Percentiles rank a stretch among this genome's conserved stretches.
Conservation (phyloP, 2,797 vertebrate genomes). For the Diceros bicornis region DNA sequence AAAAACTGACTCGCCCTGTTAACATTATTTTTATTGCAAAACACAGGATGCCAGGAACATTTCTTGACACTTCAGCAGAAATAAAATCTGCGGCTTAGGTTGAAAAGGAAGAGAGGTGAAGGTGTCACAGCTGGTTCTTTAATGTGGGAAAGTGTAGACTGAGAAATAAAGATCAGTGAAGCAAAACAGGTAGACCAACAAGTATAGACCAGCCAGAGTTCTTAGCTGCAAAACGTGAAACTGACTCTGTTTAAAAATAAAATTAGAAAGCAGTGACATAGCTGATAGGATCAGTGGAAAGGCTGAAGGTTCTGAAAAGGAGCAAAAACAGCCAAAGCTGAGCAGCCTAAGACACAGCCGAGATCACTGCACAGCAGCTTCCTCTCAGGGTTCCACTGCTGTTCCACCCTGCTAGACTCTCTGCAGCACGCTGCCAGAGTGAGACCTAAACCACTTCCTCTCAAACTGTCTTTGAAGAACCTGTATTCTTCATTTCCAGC, state of each 20-base stretch:
- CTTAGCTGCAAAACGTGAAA: slow-evolving; percentile 34
- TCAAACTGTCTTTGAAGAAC: not conserved
- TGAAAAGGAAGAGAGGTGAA: not conserved
- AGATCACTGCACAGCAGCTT: not conserved
- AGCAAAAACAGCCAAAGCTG: not conserved
- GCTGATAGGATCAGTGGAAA: not conserved
- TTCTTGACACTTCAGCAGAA: not conserved
- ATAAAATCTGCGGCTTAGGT: not conserved
- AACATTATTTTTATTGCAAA: slow-evolving; percentile 51
- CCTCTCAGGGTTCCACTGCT: not conserved
- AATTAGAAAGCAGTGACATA: not conserved
- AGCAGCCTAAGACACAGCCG: not conserved
- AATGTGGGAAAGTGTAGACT: not conserved
- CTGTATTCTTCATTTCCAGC: not conserved
- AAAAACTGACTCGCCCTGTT: not conserved
- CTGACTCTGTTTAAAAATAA: slow-evolving; percentile 34
- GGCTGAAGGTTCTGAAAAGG: not conserved
- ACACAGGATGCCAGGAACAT: not conserved
- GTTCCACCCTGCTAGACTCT: not conserved
- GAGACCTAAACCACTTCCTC: not conserved
- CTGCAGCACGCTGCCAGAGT: not conserved
- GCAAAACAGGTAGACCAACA: not conserved
- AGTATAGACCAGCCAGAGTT: not conserved
- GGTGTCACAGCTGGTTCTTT: not conserved
- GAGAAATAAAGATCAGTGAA: slow-evolving; percentile 14